Percentiles rank a stretch among this genome's conserved stretches.
Evolutionary conservation across 2,888 invertebrate genomes (phyloP).

Genomic region (Heterodera filipjevi): DNA sequence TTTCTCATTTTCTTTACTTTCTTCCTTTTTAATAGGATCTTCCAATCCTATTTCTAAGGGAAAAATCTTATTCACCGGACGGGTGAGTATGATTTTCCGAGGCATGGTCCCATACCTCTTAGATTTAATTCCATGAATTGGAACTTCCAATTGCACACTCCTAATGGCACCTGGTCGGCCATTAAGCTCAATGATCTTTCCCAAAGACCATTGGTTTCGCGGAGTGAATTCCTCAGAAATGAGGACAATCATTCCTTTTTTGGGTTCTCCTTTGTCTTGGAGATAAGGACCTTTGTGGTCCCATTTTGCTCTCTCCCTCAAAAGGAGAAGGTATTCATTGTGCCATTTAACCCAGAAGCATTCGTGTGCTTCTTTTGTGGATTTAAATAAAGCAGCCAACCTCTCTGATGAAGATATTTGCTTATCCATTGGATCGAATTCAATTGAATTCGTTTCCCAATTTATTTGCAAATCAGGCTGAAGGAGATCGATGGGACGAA

Average conservation of each 20-base stretch:
- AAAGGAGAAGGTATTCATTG: background rate
- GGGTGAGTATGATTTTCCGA: background rate
- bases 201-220: slow-evolving; percentile 8
- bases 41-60: background rate
- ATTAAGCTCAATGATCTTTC: background rate
- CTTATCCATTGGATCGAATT: background rate
- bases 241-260: background rate
- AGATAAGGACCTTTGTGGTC: background rate
- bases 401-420: background rate
- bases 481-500: slow-evolving; percentile 25
- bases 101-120: background rate
- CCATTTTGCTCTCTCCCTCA: background rate
- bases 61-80: background rate
- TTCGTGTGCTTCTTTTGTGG: background rate
- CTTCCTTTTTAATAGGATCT: background rate
- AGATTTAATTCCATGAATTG: background rate
- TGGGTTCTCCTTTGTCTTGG: background rate
- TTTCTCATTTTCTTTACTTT: background rate
- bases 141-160: background rate
- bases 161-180: background rate
- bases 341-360: background rate
- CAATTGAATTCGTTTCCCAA: background rate
- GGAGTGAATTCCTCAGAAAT: background rate
- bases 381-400: background rate
- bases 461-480: background rate